These are phyloP conservation scores for Notodonta dromedarius DNA, from an alignment of 2,888 invertebrate genomes.

Conservation along the genomic window DNA sequence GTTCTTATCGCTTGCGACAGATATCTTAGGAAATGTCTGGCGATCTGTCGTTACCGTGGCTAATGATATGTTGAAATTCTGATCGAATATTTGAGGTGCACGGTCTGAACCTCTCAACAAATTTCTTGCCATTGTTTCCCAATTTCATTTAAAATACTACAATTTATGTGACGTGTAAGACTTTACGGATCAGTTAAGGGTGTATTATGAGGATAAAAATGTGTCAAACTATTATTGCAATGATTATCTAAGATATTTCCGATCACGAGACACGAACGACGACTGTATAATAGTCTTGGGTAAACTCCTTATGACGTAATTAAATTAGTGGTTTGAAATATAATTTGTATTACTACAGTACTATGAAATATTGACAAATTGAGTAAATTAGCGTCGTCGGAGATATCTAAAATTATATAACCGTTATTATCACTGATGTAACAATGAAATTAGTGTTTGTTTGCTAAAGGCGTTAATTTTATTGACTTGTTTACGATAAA, in stretches of 20 bases:
- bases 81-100: constrained; percentile 10
- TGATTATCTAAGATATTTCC: not conserved
- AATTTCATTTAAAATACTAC: no score
- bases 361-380: constrained; percentile 14
- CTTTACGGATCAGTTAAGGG: not conserved
- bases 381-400: constrained; percentile 12
- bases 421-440: constrained; percentile 12
- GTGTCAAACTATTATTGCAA: not conserved
- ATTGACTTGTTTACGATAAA: not conserved
- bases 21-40: constrained; percentile 30
- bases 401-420: constrained; percentile 29
- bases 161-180: not conserved
- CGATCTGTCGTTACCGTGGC: constrained; percentile 22
- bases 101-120: not conserved
- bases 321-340: not conserved
- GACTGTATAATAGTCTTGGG: not conserved
- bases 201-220: not conserved
- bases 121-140: no score
- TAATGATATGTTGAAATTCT: constrained; percentile 34
- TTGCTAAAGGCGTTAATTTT: constrained; percentile 1
- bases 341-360: constrained; percentile 5
- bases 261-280: not conserved
- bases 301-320: not conserved
- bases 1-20: constrained; percentile 29
- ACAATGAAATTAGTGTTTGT: constrained; percentile 7